These are phyloP conservation scores for Plodia interpunctella DNA, from an alignment of 1,140 invertebrate species.

Conservation along the genomic window DNA sequence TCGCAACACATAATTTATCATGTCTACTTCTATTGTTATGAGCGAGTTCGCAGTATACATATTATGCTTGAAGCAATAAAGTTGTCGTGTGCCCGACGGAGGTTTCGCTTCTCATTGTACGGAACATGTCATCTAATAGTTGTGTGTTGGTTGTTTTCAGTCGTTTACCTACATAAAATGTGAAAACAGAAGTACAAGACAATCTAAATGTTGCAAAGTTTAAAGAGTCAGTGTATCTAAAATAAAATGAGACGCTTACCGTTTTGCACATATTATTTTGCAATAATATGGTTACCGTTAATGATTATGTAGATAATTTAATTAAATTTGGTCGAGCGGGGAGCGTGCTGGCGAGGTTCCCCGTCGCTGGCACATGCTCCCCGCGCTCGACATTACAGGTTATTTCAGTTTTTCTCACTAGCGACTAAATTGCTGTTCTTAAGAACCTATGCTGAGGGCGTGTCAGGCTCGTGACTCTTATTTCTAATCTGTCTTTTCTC, in stretches of 20 bases:
- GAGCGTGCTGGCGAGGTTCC: constrained; percentile 47
- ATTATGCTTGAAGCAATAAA: constrained; percentile 69
- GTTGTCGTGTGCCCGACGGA: constrained; percentile 58
- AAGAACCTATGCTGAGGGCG: constrained; percentile 9
- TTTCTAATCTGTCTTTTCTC: no score
- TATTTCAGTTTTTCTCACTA: neutral
- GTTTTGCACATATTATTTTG: constrained; percentile 75
- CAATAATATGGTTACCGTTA: constrained; percentile 68
- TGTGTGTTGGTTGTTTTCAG: constrained; percentile 67
- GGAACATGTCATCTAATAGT: constrained; percentile 64
- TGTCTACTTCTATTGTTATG: constrained; percentile 43
- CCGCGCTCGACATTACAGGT: constrained; percentile 17
- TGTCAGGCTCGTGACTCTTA: neutral
- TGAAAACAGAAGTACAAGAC: constrained; percentile 58
- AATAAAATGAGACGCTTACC: constrained; percentile 71
- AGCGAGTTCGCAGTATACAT: constrained; percentile 46
- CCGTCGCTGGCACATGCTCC: constrained; percentile 47
- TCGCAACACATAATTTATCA: constrained; percentile 53
- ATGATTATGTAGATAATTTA: constrained; percentile 68
- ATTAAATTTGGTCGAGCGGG: constrained; percentile 34
- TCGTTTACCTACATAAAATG: constrained; percentile 52
- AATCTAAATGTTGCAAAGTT: constrained; percentile 65
- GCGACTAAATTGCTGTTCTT: constrained; percentile 4
- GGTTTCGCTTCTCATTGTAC: constrained; percentile 60
- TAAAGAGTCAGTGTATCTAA: constrained; percentile 70